Conservation (phyloP, 2,113 vertebrate genomes). For the Apeltes quadracus region DNA sequence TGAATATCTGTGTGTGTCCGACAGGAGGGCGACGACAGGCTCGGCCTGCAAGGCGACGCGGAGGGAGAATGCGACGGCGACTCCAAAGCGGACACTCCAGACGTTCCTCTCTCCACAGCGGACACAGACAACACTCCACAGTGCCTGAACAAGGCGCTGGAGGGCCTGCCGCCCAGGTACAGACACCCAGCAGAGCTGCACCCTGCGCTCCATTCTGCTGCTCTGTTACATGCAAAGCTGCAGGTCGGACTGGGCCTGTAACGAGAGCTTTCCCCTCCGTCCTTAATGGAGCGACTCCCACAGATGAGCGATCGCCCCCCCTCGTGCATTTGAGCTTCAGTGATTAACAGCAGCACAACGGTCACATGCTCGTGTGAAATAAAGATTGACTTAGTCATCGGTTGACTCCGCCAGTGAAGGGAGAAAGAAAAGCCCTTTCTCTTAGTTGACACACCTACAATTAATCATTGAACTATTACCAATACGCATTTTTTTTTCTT, state of each 20-base stretch:
- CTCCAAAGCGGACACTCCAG: constrained; percentile 81
- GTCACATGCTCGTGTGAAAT: too few relatives aligned
- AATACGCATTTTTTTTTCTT: too few relatives aligned
- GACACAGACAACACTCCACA: constrained; percentile 94
- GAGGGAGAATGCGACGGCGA: constrained; percentile 85
- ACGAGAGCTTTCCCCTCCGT: too few relatives aligned
- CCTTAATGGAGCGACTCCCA: too few relatives aligned
- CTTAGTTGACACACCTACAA: neutral
- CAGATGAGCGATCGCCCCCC: too few relatives aligned
- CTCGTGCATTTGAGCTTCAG: too few relatives aligned
- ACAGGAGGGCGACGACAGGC: constrained; percentile 88
- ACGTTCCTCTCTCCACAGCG: constrained; percentile 78
- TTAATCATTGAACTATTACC: neutral
- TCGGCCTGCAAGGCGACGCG: constrained; percentile 71
- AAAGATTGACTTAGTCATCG: too few relatives aligned
- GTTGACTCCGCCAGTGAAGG: too few relatives aligned
- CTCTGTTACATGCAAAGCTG: too few relatives aligned
- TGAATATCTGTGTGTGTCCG: constrained; percentile 41
- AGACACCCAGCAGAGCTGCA: neutral
- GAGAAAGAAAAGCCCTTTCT: too few relatives aligned
- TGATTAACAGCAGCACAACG: too few relatives aligned
- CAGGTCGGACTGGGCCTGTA: too few relatives aligned
- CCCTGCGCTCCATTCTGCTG: neutral
- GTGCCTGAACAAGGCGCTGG: constrained; percentile 92
- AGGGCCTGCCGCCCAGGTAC: constrained; percentile 95